Base-by-base conservation (phyloP, 2,797 vertebrate genomes). In the Mormyrus hasselquistii region DNA sequence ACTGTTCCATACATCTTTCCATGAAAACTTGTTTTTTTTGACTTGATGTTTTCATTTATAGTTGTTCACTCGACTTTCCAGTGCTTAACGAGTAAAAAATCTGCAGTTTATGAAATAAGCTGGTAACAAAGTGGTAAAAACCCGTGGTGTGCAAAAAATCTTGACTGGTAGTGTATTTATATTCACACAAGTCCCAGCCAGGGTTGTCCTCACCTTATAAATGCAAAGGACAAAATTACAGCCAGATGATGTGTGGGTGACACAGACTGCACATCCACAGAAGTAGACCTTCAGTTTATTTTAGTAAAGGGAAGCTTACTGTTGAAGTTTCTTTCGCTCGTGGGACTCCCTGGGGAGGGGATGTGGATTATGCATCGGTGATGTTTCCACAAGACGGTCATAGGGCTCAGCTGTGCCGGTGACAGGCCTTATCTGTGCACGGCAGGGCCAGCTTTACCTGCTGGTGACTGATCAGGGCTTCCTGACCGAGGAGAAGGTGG, bases 391-490 rank as follows among this genome's bases (percentile, higher is more conserved):
- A 34, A 47, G 55, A 12, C 47, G 6, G 47, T 4, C 8, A 12
- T 86, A 10, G 52, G 9, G 3, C 16, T 41, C 76, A 47, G 41
- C 86, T 7, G 59, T 25, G 90, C 87, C 59, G 52, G 87, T 85
- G 91, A 91, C 91, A 2, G 73, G 91, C 91, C 47, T 59, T 12
- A 90, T 92, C 88, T 38, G 92, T 93, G n/a, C 88, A 53, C 87
- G 65, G 12, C 89, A 99, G 99, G 98, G 97, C 93, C 98, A 99
- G 91, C 96, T 99, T 87, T 99, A 99, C 94, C 95, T 98, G 91
- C 94, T 99, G 93, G 99, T 99, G 90, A 99, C 99, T 76, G 99
- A 99, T 94, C 98, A 99, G 93, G 99, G 99, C 25, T 99, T 99
- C 94, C 97, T 99, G 90, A 99, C 98, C 0, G 99, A 99, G 93